Evolutionary conservation across 2,888 invertebrate genomes (phyloP).

Genomic region (Eretmocerus hayati): DNA sequence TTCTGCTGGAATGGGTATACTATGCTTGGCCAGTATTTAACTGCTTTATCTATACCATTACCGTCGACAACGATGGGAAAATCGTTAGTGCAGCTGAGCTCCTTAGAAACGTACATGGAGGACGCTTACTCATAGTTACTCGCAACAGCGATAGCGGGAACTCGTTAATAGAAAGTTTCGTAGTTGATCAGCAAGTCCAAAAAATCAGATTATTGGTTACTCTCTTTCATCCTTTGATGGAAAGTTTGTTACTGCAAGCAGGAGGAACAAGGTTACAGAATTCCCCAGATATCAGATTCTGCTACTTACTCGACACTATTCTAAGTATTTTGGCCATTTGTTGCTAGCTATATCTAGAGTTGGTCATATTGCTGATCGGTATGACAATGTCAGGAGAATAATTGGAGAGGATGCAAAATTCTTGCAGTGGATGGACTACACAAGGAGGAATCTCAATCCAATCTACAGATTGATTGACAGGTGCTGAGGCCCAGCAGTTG

Average conservation of each 20-base stretch:
- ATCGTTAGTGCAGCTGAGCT: neutral
- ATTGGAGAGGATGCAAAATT: neutral
- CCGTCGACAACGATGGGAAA: neutral
- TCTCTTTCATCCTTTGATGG: constrained; percentile 2
- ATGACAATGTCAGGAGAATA: neutral
- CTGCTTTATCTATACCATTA: neutral
- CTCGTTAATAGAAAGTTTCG: constrained; percentile 5
- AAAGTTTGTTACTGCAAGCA: neutral
- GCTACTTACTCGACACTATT: constrained; percentile 1
- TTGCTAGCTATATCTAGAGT: neutral
- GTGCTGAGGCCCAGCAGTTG: neutral
- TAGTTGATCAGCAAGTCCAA: neutral
- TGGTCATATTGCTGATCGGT: neutral
- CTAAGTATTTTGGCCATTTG: neutral
- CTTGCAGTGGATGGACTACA: neutral
- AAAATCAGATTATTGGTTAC: neutral
- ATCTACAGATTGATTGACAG: constrained; percentile 6
- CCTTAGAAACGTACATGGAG: neutral
- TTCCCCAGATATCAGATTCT: neutral
- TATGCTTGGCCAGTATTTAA: neutral
- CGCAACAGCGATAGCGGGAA: constrained; percentile 1
- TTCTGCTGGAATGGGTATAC: neutral
- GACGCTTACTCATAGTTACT: neutral
- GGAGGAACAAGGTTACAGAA: constrained; percentile 5
- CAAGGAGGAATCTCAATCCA: constrained; percentile 1